Conservation (phyloP, 1,140 invertebrate genomes). For the Drosophila nasuta region DNA sequence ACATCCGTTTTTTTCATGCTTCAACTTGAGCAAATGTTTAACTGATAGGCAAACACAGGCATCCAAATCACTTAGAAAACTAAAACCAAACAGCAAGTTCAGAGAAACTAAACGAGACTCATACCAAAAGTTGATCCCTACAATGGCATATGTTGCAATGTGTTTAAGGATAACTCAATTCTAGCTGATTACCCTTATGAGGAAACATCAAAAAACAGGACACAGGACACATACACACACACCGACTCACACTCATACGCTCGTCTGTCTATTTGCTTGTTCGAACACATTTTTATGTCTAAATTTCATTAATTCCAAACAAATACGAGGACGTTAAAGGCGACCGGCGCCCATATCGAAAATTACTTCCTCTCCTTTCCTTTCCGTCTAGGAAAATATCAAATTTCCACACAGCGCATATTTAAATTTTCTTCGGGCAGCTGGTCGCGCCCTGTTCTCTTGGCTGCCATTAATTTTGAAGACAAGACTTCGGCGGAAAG, state of each 20-base stretch:
- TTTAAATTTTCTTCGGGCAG: constrained; percentile 65
- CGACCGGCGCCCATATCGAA: constrained; percentile 67
- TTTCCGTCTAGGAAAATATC: constrained; percentile 59
- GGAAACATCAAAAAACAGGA: constrained; percentile 65
- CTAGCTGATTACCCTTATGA: constrained; percentile 73
- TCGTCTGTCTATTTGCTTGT: constrained; percentile 45
- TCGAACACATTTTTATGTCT: constrained; percentile 69
- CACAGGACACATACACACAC: constrained; percentile 6
- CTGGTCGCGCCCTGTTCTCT: constrained; percentile 43
- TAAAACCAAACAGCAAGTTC: constrained; percentile 38
- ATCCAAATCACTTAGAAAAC: constrained; percentile 29
- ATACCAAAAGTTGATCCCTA: constrained; percentile 11
- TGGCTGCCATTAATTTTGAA: constrained; percentile 61
- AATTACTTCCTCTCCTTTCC: constrained; percentile 68
- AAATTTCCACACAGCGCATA: constrained; percentile 59
- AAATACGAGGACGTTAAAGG: constrained; percentile 47
- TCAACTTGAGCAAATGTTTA: not conserved
- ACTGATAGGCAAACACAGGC: constrained; percentile 30
- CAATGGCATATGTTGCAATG: constrained; percentile 62
- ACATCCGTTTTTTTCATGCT: constrained; percentile 3
- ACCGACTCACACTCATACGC: not conserved
- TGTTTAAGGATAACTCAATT: constrained; percentile 77
- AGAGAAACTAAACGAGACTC: constrained; percentile 32
- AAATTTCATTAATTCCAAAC: constrained; percentile 83
- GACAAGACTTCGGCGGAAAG: constrained; percentile 51